phyloP scores from a whole-genome alignment of 2,888 invertebrate genomes.

The Lordiphosa andalusiaca region DNA sequence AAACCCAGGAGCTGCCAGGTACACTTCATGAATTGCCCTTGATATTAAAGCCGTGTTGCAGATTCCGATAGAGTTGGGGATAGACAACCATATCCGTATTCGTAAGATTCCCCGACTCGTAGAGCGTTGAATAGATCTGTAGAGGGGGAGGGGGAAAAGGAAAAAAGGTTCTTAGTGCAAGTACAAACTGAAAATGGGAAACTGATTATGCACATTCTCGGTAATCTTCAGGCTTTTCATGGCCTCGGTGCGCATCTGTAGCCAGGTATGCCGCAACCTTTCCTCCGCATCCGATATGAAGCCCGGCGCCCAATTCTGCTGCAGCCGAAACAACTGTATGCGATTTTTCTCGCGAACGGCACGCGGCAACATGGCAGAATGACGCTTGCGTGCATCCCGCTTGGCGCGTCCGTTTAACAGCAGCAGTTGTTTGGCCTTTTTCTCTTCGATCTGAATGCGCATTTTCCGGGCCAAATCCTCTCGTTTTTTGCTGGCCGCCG shows the following conservation, averaged over 20 bases:
- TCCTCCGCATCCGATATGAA: conserved; percentile 83
- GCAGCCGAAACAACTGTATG: conserved; percentile 41
- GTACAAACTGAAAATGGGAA: too few relatives aligned
- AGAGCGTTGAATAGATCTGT: conserved; percentile 74
- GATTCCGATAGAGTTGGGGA: conserved; percentile 67
- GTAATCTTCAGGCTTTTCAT: conserved; percentile 66
- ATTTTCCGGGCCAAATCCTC: conserved; percentile 87
- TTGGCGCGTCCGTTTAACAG: conserved; percentile 39
- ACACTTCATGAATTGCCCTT: conserved; percentile 22
- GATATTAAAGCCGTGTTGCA: conserved; percentile 61
- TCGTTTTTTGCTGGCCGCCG: conserved; percentile 88
- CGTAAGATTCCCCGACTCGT: conserved; percentile 68
- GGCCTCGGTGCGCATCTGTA: conserved; percentile 69
- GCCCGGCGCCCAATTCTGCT: conserved; percentile 75
- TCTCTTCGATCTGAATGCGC: conserved; percentile 83
- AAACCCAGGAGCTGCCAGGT: neutral
- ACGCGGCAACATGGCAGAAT: conserved; percentile 80
- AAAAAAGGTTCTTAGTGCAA: neutral
- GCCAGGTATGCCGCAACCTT: conserved; percentile 81
- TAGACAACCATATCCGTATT: conserved; percentile 69
- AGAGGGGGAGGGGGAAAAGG: neutral
- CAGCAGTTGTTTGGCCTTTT: conserved; percentile 66
- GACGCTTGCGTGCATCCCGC: conserved; percentile 49
- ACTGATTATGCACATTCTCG: conserved; percentile 54
- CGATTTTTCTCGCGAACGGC: conserved; percentile 78